Conservation (phyloP, 2,888 invertebrate species). For the Acanthosepion pharaonis region DNA sequence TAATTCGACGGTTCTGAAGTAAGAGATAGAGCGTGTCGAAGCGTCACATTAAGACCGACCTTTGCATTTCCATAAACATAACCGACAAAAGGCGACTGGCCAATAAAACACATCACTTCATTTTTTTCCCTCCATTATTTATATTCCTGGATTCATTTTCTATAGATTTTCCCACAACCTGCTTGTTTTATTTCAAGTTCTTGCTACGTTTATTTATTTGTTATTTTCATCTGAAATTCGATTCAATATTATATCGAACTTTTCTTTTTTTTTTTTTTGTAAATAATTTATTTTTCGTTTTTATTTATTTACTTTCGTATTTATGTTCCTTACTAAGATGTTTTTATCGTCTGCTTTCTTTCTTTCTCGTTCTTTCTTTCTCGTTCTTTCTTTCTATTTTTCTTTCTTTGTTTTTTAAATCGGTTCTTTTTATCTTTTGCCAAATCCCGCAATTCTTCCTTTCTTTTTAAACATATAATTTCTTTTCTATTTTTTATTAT, state of each 20-base stretch:
- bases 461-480: no score
- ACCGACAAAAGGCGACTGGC: neutral
- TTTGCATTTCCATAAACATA: neutral
- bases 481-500: no score
- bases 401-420: no score
- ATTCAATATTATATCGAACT: no score
- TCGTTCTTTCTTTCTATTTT: neutral
- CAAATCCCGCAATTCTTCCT: no score
- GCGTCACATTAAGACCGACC: neutral
- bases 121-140: neutral
- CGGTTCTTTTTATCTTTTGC: no score
- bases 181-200: neutral
- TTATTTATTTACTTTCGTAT: neutral
- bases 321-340: neutral
- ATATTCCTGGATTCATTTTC: neutral
- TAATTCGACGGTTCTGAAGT: neutral
- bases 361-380: neutral
- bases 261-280: neutral
- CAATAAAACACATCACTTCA: conserved; percentile 2
- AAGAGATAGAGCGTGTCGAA: neutral
- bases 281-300: neutral
- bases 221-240: neutral
- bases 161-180: neutral
- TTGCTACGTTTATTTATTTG: neutral
- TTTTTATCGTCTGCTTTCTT: no score